phyloP scores from a whole-genome alignment of 2,888 invertebrate genomes.

The Caenorhabditis sinica region DNA sequence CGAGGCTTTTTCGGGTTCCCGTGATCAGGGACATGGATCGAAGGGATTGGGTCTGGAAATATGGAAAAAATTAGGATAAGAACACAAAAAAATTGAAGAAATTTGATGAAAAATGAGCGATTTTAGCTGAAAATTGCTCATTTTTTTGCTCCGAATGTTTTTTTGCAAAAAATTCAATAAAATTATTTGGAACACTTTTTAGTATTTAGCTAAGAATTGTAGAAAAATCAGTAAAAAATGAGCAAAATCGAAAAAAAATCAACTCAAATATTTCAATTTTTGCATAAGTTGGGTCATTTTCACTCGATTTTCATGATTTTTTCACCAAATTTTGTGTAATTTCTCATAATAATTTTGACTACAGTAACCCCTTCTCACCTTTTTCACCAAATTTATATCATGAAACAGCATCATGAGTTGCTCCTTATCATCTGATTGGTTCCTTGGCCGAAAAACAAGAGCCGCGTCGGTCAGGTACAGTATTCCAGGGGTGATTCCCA shows the following conservation, averaged over 20 bases:
- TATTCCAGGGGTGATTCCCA: constrained; percentile 75
- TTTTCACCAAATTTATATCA: constrained; percentile 73
- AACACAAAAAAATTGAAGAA: background rate
- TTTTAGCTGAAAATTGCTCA: background rate
- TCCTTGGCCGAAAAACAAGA: constrained; percentile 75
- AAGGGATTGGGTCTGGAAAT: constrained; percentile 71
- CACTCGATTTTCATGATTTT: too few species aligned
- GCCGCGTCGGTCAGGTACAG: constrained; percentile 77
- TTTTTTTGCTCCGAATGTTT: background rate
- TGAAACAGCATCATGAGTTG: constrained; percentile 76
- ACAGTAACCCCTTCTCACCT: constrained; percentile 60
- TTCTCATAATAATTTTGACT: too few species aligned
- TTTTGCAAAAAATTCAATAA: too few species aligned
- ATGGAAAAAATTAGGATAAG: constrained; percentile 36
- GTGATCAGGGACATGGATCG: constrained; percentile 73
- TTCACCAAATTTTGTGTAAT: too few species aligned
- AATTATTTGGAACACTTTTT: background rate
- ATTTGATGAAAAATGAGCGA: background rate
- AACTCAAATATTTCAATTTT: too few species aligned
- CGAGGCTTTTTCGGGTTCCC: constrained; percentile 77
- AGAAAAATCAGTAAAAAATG: background rate
- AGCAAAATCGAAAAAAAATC: too few species aligned
- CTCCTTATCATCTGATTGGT: constrained; percentile 57
- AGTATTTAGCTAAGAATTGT: background rate
- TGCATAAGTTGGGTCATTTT: too few species aligned